These are phyloP conservation scores for Camponotus fellah DNA, from an alignment of 2,888 invertebrate species.

Conservation along the genomic window DNA sequence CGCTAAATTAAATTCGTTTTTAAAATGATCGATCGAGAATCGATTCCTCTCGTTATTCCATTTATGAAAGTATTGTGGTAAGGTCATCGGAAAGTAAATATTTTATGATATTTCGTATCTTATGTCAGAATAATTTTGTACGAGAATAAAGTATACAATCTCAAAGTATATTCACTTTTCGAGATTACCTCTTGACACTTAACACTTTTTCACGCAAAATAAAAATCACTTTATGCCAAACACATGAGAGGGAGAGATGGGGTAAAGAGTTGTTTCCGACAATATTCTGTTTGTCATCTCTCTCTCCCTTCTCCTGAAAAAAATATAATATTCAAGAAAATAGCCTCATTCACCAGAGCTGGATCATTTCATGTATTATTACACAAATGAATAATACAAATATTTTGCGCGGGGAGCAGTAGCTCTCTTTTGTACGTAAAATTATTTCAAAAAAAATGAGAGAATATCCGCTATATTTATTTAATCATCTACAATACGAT, in stretches of 20 bases:
- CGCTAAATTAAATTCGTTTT: not conserved
- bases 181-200: not conserved
- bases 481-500: not conserved
- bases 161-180: conserved; percentile 4
- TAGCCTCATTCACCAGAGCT: not conserved
- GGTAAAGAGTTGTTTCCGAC: not conserved
- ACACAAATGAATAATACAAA: not conserved
- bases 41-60: not conserved
- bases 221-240: not conserved
- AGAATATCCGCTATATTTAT: not conserved
- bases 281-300: not conserved
- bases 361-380: not conserved
- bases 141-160: not conserved
- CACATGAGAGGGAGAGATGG: not conserved
- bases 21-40: not conserved
- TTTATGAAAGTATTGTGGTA: not conserved
- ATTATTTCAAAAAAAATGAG: not conserved
- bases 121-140: not conserved
- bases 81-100: not conserved
- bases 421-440: not conserved
- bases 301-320: not conserved
- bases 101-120: not conserved
- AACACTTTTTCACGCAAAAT: not conserved
- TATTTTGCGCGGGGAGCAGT: not conserved
- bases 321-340: not conserved